Evolutionary conservation across 2,113 vertebrate genomes (phyloP).

Genomic region (Oreotragus oreotragus): DNA sequence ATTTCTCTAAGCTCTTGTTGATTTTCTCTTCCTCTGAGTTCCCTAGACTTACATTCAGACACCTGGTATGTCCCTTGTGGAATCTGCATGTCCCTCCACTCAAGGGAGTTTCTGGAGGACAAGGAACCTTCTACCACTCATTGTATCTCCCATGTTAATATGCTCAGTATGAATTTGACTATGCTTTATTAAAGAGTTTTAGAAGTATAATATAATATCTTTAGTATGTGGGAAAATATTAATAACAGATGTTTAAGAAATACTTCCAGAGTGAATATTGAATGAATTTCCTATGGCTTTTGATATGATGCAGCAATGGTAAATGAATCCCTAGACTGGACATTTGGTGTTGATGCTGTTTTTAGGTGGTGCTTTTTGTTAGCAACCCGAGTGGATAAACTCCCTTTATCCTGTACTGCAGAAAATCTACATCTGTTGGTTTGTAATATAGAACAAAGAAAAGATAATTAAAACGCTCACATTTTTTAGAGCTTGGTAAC

Average conservation of each 20-base stretch:
- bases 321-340: not conserved
- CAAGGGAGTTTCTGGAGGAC: not conserved
- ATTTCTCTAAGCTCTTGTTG: not conserved
- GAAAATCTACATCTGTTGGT: not conserved
- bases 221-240: not conserved
- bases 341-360: not conserved
- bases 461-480: not conserved
- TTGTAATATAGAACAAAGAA: not conserved
- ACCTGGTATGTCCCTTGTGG: not conserved
- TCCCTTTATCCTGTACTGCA: not conserved
- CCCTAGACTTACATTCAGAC: not conserved
- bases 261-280: not conserved
- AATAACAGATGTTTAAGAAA: not conserved
- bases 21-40: not conserved
- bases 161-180: not conserved
- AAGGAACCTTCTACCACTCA: not conserved
- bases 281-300: not conserved
- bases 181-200: not conserved
- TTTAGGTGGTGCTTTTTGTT: not conserved
- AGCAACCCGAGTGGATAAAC: not conserved
- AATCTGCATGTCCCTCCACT: not conserved
- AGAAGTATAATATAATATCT: not conserved
- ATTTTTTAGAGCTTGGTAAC: not conserved
- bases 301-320: not conserved
- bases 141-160: not conserved